A percentile compares a stretch with the other conserved stretches of the same genome.
phyloP scores from a whole-genome alignment of 2,888 invertebrate genomes.

The Ochropleura plecta region DNA sequence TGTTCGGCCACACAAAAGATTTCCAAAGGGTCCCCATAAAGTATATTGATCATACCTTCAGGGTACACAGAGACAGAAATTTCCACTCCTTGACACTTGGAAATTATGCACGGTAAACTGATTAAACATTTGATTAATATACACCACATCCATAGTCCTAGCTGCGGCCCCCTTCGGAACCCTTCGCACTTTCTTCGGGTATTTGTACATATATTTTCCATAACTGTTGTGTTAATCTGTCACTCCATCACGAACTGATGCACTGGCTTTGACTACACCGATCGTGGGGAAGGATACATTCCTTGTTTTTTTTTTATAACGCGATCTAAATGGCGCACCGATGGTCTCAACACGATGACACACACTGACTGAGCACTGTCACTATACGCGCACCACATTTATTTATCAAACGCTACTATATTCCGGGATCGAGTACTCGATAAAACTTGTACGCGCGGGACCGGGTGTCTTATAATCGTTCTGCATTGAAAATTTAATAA shows the following conservation, averaged over 20 bases:
- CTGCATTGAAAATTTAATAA: slow-evolving; percentile 75
- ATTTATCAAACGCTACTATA: slow-evolving; percentile 72
- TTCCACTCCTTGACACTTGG: slow-evolving; percentile 77
- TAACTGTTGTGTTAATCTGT: slow-evolving; percentile 75
- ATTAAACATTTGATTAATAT: slow-evolving; percentile 80
- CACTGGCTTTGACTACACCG: slow-evolving; percentile 74
- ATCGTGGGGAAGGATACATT: slow-evolving; percentile 80
- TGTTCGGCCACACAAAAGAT: slow-evolving; percentile 91
- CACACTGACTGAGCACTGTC: slow-evolving; percentile 80
- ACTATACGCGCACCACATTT: slow-evolving; percentile 74
- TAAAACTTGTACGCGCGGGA: slow-evolving; percentile 62
- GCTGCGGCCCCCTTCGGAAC: slow-evolving; percentile 77
- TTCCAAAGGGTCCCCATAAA: slow-evolving; percentile 91
- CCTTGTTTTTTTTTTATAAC: slow-evolving; percentile 81
- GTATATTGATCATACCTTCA: slow-evolving; percentile 89
- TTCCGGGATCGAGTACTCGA: slow-evolving; percentile 65
- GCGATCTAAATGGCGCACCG: slow-evolving; percentile 86
- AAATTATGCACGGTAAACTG: slow-evolving; percentile 81
- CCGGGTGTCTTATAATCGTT: slow-evolving; percentile 68
- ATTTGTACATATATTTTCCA: slow-evolving; percentile 79
- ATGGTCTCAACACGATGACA: slow-evolving; percentile 84
- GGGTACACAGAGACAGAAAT: slow-evolving; percentile 87
- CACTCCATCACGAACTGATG: slow-evolving; percentile 83
- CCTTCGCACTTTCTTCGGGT: slow-evolving; percentile 78
- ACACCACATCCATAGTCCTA: slow-evolving; percentile 83